Percentiles rank a stretch among this genome's conserved stretches.
Evolutionary conservation across 2,888 invertebrate genomes (phyloP).

Genomic region (Dyspetes luteomarginatus): DNA sequence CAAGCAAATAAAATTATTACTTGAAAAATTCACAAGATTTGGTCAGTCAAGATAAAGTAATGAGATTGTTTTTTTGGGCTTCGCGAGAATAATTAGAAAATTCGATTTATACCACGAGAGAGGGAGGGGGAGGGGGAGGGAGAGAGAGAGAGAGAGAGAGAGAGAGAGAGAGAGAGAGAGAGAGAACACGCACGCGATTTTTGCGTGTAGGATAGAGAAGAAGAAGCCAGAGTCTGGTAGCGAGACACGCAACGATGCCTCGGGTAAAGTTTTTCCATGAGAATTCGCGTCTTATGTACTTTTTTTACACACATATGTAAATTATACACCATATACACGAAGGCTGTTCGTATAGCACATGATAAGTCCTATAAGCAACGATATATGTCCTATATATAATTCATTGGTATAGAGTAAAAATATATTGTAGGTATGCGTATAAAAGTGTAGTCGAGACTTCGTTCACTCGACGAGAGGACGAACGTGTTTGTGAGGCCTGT

Average conservation of each 20-base stretch:
- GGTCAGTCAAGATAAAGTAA: too few species aligned
- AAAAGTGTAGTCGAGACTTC: background rate
- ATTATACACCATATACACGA: background rate
- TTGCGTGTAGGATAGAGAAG: background rate
- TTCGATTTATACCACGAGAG: background rate
- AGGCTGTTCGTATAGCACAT: background rate
- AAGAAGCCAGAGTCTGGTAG: background rate
- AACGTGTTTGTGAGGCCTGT: conserved; percentile 43
- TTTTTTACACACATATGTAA: background rate
- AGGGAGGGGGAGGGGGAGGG: too few species aligned
- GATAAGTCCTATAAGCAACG: background rate
- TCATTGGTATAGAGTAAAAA: conserved; percentile 6
- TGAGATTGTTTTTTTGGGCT: background rate
- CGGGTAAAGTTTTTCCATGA: background rate
- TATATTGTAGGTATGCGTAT: conserved; percentile 3
- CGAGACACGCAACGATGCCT: background rate
- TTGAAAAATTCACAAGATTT: background rate
- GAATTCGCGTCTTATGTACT: background rate
- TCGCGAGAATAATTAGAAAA: background rate
- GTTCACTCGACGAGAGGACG: conserved; percentile 32
- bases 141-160: conserved; percentile 61
- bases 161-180: conserved; percentile 49
- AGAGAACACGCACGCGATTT: conserved; percentile 20
- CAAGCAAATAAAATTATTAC: too few species aligned
- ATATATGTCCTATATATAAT: background rate